Evolutionary conservation across 2,113 vertebrate species (phyloP).

Genomic region (Saccopteryx bilineata): DNA sequence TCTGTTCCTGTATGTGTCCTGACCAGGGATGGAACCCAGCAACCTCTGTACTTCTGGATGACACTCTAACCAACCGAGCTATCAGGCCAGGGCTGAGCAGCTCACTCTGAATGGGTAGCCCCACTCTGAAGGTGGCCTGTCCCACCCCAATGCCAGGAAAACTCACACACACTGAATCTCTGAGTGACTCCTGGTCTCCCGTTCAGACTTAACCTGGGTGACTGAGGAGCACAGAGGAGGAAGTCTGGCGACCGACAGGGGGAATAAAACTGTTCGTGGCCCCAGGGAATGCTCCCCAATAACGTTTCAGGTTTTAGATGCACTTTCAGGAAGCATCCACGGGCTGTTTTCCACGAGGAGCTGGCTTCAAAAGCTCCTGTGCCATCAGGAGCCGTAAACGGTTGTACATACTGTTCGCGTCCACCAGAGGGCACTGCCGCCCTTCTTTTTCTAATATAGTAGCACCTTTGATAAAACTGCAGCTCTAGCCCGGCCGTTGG

Average conservation of each 20-base stretch:
- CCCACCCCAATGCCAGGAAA: accelerated
- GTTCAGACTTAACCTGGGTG: background rate
- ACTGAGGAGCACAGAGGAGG: background rate
- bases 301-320: background rate
- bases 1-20: no score
- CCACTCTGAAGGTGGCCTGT: background rate
- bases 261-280: background rate
- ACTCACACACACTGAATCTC: background rate
- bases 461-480: no score
- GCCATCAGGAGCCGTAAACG: background rate
- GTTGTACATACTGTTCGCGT: slow-evolving; percentile 60
- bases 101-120: no score
- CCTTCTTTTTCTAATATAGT: background rate
- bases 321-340: background rate
- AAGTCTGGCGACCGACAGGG: background rate
- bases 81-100: no score
- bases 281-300: background rate
- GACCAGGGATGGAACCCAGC: no score
- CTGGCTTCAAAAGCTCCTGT: background rate
- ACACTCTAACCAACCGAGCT: no score
- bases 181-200: background rate
- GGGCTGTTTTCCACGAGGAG: background rate
- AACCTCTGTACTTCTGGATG: no score
- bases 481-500: no score
- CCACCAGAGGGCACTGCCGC: slow-evolving; percentile 88